Percentiles rank a stretch among this genome's conserved stretches.
Conservation (phyloP, 1,140 invertebrate species). For the Brachionus rotundiformis region DNA sequence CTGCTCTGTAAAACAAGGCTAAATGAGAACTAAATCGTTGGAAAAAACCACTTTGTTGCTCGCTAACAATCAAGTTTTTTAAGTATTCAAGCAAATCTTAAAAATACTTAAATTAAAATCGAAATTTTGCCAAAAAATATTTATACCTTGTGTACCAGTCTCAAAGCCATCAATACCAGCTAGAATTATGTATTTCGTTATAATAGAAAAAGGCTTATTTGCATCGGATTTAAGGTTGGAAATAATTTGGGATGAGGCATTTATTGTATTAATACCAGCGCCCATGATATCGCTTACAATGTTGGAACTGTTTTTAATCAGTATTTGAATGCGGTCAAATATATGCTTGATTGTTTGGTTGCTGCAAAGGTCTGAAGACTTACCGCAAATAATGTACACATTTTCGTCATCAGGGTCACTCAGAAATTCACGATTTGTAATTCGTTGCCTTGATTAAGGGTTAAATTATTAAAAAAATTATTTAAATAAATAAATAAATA, state of each 20-base stretch:
- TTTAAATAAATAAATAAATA: not conserved
- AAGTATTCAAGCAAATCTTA: conserved; percentile 31
- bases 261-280: not conserved
- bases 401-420: conserved; percentile 40
- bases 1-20: conserved; percentile 76
- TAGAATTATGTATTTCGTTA: not conserved
- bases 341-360: conserved; percentile 23
- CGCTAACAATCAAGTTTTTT: conserved; percentile 8
- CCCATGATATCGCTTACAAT: not conserved
- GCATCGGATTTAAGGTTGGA: not conserved
- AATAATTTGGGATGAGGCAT: conserved; percentile 15
- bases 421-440: conserved; percentile 54
- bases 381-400: conserved; percentile 22
- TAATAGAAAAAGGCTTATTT: conserved; percentile 15
- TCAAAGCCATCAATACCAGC: conserved; percentile 27
- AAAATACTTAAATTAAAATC: not conserved
- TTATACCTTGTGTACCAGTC: conserved; percentile 12
- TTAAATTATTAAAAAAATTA: not conserved
- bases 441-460: conserved; percentile 53
- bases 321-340: conserved; percentile 36
- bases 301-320: conserved; percentile 26
- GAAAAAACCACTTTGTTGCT: conserved; percentile 59
- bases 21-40: conserved; percentile 81
- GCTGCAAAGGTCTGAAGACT: not conserved
- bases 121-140: not conserved